Evolutionary conservation across 1,140 invertebrate genomes (phyloP), one percentile per base, ranked within the genome.

Genomic region (Drosophila gunungcola): DNA sequence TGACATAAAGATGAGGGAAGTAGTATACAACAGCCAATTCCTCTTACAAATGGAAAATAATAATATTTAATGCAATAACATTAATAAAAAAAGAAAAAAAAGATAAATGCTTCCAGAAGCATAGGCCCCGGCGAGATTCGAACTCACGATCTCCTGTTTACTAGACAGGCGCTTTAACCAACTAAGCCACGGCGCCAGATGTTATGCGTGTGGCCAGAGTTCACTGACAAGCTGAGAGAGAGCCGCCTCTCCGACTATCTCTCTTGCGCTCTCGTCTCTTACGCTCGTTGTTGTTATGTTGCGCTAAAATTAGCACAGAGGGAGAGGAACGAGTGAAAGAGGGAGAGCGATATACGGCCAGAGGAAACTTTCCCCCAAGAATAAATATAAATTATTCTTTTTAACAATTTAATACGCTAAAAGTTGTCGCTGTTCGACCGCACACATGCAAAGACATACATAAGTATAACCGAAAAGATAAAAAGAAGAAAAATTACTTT

Each of bases 91-190:
- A 12, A 13, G 13, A 27, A 43, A 39, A 46, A 67, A 54, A 68
- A 38, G 16, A 1, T 38, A 16, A 39, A 68, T 68, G 64, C 11
- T 68, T 46, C 5, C 7, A 16, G 27, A 46, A 61, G 69, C 80
- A 77, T 68, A 92, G 93, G 93, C 93, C 92, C 93, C 93, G 93
- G 92, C 93, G 93, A 93, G 93, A 94, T 94, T 94, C 93, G 93
- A 94, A 94, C 93, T 93, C 93, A 91, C 92, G 93, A 94, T 94
- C 93, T 94, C 93, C 93, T 94, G 93, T 94, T 94, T 94, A 94
- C 93, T 94, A 94, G 93, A 94, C 93, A 94, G 93, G 93, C 93
- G 93, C 93, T 94, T 94, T 94, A 94, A 94, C 93, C 93, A 94
- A 94, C 93, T 94, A 94, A 94, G 93, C 93, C 93, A 94, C 93